Base-by-base conservation (phyloP, 2,113 vertebrate species). In the Toxotes chatareus region DNA sequence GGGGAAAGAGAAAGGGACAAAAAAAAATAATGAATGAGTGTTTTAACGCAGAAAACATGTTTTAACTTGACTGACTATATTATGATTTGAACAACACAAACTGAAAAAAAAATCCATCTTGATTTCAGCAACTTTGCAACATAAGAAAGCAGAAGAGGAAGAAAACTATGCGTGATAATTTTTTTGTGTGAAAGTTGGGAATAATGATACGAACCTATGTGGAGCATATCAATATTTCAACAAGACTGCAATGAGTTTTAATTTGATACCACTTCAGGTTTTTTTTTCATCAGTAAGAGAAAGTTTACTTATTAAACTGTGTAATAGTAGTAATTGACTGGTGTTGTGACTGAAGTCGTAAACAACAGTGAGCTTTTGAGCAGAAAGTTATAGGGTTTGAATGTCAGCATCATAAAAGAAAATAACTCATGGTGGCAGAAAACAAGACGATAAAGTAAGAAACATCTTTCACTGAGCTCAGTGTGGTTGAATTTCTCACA, bases 191-290 rank as follows among this genome's bases (percentile, higher is more conserved):
- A 7, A 19, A 49, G 6, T 19, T 17, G 47, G 44, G 13, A 46
- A 46, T 46, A 46, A 46, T 46, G 14, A 46, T 66, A 10, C 17
- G 21, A 51, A 51, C 47, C 47, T 46, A 51, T 27, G n/a, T 0
- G 0, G 46, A 65, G 51, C 34, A 60, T 17, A 76, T 55, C 0
- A 31, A 85, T 51, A 65, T 55, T 76, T 76, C 38, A 59, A 70
- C 13, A 57, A 60, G 62, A 40, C 73, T 14, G 42, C 19, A 65
- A 0, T 27, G 53, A 61, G 56, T 75, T 82, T 62, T 65, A 23
- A 71, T 16, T 40, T 4, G 3, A 55, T 13, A 31, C 27, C 27
- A 64, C 31, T 78, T 8, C 1, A 73, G 27, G 27, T 27, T 27
- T 78, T 73, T 55, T 75, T 9, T 40, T n/a, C n/a, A 40, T 42